A percentile compares a stretch with the other conserved stretches of the same genome.
These are phyloP conservation scores for Nesometra sesokonis DNA, from an alignment of 35 echinoderm and acorn worm species.

Conservation along the genomic window DNA sequence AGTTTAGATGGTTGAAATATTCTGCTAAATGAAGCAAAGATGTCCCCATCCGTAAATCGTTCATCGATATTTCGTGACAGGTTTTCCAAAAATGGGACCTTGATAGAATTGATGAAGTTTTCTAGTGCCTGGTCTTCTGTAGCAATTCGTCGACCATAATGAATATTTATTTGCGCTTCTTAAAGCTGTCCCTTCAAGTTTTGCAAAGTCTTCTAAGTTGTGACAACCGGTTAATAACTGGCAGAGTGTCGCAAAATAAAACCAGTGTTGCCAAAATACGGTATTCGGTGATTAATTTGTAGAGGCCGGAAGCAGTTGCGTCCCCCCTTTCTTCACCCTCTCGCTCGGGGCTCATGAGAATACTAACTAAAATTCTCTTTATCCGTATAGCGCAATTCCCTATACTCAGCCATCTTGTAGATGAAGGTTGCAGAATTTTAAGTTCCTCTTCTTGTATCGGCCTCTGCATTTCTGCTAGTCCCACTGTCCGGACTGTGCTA, in stretches of 20 bases:
- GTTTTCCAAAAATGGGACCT: constrained; percentile 3
- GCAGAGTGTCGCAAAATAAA: constrained; percentile 33
- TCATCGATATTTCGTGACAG: constrained; percentile 1
- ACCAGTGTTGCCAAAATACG: constrained; percentile 27
- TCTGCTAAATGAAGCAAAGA: no score
- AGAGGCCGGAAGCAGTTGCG: no score
- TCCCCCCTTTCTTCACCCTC: constrained; percentile 31
- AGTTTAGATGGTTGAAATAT: no score
- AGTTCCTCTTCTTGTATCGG: not conserved
- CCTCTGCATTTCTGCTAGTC: constrained; percentile 22
- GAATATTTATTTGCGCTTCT: not conserved
- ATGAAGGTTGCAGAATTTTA: constrained; percentile 3
- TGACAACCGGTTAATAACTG: constrained; percentile 14
- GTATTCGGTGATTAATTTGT: constrained; percentile 10
- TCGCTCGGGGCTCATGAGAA: constrained; percentile 22
- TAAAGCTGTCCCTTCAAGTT: not conserved
- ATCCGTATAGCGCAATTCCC: constrained; percentile 3
- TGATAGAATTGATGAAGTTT: not conserved
- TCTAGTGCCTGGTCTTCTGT: not conserved
- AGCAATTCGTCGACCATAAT: not conserved
- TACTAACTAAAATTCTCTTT: constrained; percentile 12
- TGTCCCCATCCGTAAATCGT: no score
- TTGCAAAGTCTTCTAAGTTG: not conserved
- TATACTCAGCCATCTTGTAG: constrained; percentile 11
- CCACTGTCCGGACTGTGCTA: constrained; percentile 32